Evolutionary conservation across 2,888 invertebrate species (phyloP).

Genomic region (Drosophila maculinotata): DNA sequence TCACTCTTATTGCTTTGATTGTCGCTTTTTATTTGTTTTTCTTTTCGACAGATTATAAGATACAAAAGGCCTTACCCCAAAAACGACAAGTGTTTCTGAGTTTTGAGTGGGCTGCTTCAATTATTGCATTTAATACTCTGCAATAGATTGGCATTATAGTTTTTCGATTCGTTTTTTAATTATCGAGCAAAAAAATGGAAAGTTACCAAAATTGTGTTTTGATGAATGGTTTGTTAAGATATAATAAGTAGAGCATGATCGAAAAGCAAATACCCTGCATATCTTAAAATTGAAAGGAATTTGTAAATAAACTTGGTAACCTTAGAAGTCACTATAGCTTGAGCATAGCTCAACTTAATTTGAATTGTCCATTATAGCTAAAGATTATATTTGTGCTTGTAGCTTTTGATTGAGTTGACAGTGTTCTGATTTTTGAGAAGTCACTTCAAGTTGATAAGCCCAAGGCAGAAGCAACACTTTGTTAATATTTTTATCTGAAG

Average conservation of each 20-base stretch:
- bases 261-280: background rate
- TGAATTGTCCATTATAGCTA: background rate
- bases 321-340: background rate
- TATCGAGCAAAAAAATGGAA: constrained; percentile 13
- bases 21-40: constrained; percentile 34
- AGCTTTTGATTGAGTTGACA: constrained; percentile 32
- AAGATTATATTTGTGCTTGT: background rate
- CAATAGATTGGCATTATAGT: background rate
- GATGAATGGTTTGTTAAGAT: constrained; percentile 3
- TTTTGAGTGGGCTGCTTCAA: constrained; percentile 18
- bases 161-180: background rate
- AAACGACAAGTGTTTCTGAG: constrained; percentile 9
- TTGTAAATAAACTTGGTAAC: background rate
- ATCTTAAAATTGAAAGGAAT: background rate
- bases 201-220: constrained; percentile 2
- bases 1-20: constrained; percentile 23
- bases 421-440: constrained; percentile 14
- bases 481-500: constrained; percentile 32
- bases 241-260: background rate
- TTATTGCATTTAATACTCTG: background rate
- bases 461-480: constrained; percentile 11
- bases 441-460: constrained; percentile 27
- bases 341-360: background rate
- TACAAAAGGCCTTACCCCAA: constrained; percentile 46
- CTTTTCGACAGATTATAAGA: constrained; percentile 44